These are phyloP conservation scores for Peromyscus nudipes DNA, from an alignment of 2,797 vertebrate genomes.

Conservation along the genomic window DNA sequence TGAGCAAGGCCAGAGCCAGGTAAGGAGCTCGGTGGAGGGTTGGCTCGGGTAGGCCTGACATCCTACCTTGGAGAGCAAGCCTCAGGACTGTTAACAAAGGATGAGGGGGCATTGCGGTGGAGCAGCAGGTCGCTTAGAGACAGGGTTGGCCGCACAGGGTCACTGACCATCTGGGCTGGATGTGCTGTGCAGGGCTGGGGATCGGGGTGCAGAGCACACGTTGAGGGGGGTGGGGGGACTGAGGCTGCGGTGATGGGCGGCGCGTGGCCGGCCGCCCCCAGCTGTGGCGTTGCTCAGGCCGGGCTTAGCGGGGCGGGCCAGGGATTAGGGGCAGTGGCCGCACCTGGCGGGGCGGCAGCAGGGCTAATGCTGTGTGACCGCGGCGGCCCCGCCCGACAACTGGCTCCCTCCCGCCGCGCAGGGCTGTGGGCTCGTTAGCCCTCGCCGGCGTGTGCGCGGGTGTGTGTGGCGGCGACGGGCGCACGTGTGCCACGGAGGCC, in stretches of 20 bases:
- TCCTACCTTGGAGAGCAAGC: not conserved
- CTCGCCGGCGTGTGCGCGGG: slow-evolving; percentile 84
- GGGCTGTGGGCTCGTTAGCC: slow-evolving; percentile 87
- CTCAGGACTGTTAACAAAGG: not conserved
- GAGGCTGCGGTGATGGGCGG: slow-evolving; percentile 70
- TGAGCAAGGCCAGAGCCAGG: not conserved
- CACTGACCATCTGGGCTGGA: no score
- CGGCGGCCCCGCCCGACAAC: slow-evolving; percentile 88
- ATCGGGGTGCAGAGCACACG: not conserved
- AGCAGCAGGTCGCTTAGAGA: not conserved
- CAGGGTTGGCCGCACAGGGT: not conserved
- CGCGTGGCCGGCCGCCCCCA: slow-evolving; percentile 82
- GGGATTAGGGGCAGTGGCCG: slow-evolving; percentile 90
- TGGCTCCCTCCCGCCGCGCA: slow-evolving; percentile 86
- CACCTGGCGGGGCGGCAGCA: slow-evolving; percentile 90
- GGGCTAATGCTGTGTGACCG: slow-evolving; percentile 87
- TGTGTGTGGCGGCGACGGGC: slow-evolving; percentile 30
- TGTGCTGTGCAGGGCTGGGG: not conserved
- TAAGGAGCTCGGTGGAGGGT: not conserved
- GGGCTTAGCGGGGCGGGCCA: slow-evolving; percentile 82
- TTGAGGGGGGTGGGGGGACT: not conserved
- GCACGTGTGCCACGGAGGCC: slow-evolving; percentile 42
- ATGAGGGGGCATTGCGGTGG: not conserved
- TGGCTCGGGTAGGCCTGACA: not conserved
- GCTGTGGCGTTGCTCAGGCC: slow-evolving; percentile 82